Base-by-base conservation (phyloP, 1,140 invertebrate species). In the Lepidurus arcticus region DNA sequence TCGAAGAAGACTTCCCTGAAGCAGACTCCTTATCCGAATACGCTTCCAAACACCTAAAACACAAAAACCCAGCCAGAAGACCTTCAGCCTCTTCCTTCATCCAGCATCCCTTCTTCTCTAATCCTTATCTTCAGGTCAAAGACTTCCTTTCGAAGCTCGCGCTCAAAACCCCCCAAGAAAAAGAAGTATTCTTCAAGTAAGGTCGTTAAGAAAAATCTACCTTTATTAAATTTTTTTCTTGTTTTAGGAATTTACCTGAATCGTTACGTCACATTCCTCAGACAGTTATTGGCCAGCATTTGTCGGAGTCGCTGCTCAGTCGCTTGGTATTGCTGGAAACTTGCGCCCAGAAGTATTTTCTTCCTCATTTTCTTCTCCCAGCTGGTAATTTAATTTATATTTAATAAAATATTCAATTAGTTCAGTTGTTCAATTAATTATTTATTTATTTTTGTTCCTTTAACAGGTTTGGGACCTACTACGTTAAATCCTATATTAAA, bases 51-150 rank as follows among this genome's bases (percentile, higher is more conserved):
- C 85, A 87, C 81, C 82, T 94, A 44, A 90, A 92, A 81, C 88
- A 90, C 83, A 79, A 84, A 77, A 87, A 89, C 80, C 85, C 89
- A 42, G 84, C 85, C 73, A 82, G 87, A 78, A 86, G 92, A 76
- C 89, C 90, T 16, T 88, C 86, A 74, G 85, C 93, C 73, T 87
- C 88, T 16, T 86, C 87, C 26, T 83, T 93, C 21, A 84, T 93
- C 1, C 84, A 90, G 81, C 90, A 94, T 85, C 86, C 88, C 24
- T 93, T 93, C 84, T 94, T 94, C 80, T 91, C 90, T 81, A 91
- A 94, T 84, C 90, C 93, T 82, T 94, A 95, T 83, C 90, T 95
- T 80, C 86, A 88, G 24, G 92, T 95, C 81, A 89, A 93, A 84
- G 90, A 90, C 79, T 95, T 94, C 85, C 85, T 96, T 1, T 89